phyloP scores from a whole-genome alignment of 2,113 vertebrate species.

The Trogon melanurus region DNA sequence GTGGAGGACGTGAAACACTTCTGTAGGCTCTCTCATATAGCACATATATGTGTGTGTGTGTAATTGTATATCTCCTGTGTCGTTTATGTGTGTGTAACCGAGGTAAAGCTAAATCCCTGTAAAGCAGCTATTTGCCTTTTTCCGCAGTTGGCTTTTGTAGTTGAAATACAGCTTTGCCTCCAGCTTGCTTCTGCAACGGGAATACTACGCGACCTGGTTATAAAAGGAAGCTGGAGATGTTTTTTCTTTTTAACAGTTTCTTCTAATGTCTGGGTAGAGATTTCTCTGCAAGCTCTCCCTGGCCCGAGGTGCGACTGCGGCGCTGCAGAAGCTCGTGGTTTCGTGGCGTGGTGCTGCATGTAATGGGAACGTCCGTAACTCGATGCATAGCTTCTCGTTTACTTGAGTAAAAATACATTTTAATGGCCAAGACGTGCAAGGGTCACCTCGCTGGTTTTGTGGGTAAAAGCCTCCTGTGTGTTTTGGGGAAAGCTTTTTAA shows the following conservation, averaged over 20 bases:
- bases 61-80: neutral
- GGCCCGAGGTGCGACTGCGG: neutral
- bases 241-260: neutral
- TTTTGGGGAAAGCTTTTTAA: neutral
- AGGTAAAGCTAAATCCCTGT: neutral
- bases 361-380: neutral
- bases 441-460: neutral
- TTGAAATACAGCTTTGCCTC: neutral
- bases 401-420: neutral
- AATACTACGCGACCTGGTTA: neutral
- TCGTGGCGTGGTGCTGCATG: neutral
- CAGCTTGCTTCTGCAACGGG: neutral
- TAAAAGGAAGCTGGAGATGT: neutral
- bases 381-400: neutral
- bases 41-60: rapidly evolving
- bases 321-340: neutral
- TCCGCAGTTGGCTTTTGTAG: neutral
- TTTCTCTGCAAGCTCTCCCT: neutral
- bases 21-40: neutral
- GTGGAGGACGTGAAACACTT: neutral
- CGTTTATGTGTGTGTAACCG: neutral
- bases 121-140: neutral
- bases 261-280: neutral
- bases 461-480: neutral
- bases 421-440: neutral